These are phyloP conservation scores for Hetaerina titia DNA, from an alignment of 2,888 invertebrate species.

Conservation along the genomic window DNA sequence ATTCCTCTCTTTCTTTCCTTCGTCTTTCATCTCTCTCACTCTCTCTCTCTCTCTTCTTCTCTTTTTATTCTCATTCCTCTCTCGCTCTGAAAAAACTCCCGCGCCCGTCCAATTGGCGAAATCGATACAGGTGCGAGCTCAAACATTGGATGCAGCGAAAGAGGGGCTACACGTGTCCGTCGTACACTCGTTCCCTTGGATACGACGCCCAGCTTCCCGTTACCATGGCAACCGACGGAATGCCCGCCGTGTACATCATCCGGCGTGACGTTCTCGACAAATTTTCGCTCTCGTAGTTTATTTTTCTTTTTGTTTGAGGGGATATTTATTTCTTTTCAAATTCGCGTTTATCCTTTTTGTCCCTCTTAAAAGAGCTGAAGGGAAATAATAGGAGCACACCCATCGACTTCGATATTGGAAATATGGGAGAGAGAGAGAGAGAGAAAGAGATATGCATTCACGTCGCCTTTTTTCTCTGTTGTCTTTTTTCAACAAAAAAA, in stretches of 20 bases:
- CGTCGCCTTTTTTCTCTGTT: not conserved
- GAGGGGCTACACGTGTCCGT: not conserved
- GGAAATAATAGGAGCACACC: not conserved
- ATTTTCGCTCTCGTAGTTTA: not conserved
- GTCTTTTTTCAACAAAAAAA: not conserved
- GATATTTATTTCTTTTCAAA: not conserved
- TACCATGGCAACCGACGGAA: not conserved
- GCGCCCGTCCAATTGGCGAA: not conserved
- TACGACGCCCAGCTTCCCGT: slow-evolving; percentile 15
- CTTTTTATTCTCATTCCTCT: not conserved
- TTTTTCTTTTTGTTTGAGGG: not conserved
- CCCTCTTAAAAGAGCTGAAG: not conserved
- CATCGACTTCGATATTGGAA: slow-evolving; percentile 30
- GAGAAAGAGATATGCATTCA: not conserved
- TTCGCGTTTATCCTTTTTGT: no score
- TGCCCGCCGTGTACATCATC: not conserved
- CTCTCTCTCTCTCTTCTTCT: no score
- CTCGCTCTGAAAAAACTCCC: not conserved
- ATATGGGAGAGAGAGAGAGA: not conserved
- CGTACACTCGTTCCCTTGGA: not conserved
- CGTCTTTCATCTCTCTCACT: no score
- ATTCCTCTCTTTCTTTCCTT: no score
- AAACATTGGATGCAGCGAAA: not conserved
- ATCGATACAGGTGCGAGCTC: slow-evolving; percentile 4
- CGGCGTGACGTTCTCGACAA: not conserved